Conservation (phyloP, 2,888 invertebrate species). For the Rhagonycha lutea region DNA sequence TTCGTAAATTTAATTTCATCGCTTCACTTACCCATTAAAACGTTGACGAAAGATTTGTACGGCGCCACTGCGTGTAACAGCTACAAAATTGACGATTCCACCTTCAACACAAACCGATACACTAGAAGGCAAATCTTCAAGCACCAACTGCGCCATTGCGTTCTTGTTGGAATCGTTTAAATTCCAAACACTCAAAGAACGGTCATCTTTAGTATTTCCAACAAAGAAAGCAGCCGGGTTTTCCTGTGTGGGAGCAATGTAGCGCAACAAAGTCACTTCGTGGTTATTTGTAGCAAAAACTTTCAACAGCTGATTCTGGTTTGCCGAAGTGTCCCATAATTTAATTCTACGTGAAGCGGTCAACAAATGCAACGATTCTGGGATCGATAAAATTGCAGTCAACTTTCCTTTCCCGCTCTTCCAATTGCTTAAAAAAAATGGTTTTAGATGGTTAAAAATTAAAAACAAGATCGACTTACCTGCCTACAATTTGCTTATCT, state of each 20-base stretch:
- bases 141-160: slow-evolving; percentile 63
- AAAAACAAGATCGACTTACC: slow-evolving; percentile 47
- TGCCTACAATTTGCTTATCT: slow-evolving; percentile 47
- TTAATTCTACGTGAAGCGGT: slow-evolving; percentile 58
- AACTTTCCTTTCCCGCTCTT: slow-evolving; percentile 64
- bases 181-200: slow-evolving; percentile 58
- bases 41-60: slow-evolving; percentile 78
- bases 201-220: slow-evolving; percentile 56
- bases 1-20: no score
- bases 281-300: slow-evolving; percentile 68
- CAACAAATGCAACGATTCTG: slow-evolving; percentile 44
- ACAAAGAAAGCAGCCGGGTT: slow-evolving; percentile 52
- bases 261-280: slow-evolving; percentile 58
- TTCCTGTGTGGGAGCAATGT: slow-evolving; percentile 43
- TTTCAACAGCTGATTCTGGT: slow-evolving; percentile 62
- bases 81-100: slow-evolving; percentile 56
- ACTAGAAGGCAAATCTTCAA: slow-evolving; percentile 70
- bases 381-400: slow-evolving; percentile 65
- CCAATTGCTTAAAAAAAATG: slow-evolving; percentile 61
- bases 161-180: slow-evolving; percentile 54
- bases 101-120: slow-evolving; percentile 60
- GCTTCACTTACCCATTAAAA: slow-evolving; percentile 68
- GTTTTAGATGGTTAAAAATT: slow-evolving; percentile 1
- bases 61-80: slow-evolving; percentile 75
- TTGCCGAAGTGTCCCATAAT: slow-evolving; percentile 67